Percentiles rank a stretch among this genome's conserved stretches.
Conservation (phyloP, 2,888 invertebrate genomes). For the Drosophila rellima region DNA sequence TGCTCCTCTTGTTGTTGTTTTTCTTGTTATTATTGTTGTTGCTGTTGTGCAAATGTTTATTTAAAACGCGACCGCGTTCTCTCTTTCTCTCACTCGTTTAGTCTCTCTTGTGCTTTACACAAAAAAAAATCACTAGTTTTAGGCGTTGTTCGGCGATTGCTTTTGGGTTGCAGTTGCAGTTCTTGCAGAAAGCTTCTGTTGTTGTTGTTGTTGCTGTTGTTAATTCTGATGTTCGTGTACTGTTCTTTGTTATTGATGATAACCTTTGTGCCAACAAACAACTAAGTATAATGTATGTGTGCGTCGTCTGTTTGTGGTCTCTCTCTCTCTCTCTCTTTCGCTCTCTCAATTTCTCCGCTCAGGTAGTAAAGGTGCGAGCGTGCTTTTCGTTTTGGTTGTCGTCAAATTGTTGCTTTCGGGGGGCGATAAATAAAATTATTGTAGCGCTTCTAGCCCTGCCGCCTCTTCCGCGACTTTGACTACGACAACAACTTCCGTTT, state of each 20-base stretch:
- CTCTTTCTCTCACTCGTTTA: slow-evolving; percentile 30
- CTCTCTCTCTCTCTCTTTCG: slow-evolving; percentile 49
- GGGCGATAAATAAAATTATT: slow-evolving; percentile 57
- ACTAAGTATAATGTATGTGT: slow-evolving; percentile 38
- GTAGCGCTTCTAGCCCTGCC: slow-evolving; percentile 41
- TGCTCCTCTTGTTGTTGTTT: slow-evolving; percentile 29
- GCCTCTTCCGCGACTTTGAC: slow-evolving; percentile 44
- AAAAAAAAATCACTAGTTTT: slow-evolving; percentile 68
- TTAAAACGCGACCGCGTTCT: slow-evolving; percentile 43
- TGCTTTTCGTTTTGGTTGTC: slow-evolving; percentile 55
- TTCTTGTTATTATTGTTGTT: slow-evolving; percentile 21
- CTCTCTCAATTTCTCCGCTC: slow-evolving; percentile 51
- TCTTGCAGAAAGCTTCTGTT: slow-evolving; percentile 61
- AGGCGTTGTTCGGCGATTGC: slow-evolving; percentile 80
- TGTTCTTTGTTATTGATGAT: slow-evolving; percentile 71
- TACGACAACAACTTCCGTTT: slow-evolving; percentile 64
- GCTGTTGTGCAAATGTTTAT: slow-evolving; percentile 57
- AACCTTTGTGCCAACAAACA: slow-evolving; percentile 72
- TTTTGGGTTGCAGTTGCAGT: slow-evolving; percentile 75
- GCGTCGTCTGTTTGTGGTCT: slow-evolving; percentile 46
- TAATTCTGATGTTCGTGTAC: slow-evolving; percentile 39
- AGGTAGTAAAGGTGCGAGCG: slow-evolving; percentile 65
- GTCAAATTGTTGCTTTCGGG: slow-evolving; percentile 67
- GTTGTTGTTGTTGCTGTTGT: slow-evolving; percentile 44
- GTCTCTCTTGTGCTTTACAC: slow-evolving; percentile 24